phyloP scores from a whole-genome alignment of 1,140 invertebrate genomes.

The Phymorhynchus buccinoides region DNA sequence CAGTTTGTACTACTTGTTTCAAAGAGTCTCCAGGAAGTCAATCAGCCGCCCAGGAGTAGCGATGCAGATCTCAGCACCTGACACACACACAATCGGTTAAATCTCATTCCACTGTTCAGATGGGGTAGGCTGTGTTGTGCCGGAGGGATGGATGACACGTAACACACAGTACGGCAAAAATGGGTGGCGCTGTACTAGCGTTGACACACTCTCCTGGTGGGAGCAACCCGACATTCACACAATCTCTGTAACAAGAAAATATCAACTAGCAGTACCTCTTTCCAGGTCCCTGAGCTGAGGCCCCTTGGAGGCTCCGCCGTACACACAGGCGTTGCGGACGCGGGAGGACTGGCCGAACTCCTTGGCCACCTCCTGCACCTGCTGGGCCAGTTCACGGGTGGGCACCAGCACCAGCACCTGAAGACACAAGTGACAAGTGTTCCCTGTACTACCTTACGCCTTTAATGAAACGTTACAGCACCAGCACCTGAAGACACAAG shows the following conservation, averaged over 20 bases:
- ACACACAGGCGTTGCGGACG: constrained; percentile 92
- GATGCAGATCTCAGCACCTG: constrained; percentile 75
- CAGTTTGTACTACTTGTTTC: too few relatives aligned
- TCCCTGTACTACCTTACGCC: neutral
- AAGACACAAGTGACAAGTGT: constrained; percentile 26
- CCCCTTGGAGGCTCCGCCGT: constrained; percentile 95
- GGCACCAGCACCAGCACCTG: constrained; percentile 87
- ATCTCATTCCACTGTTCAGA: neutral
- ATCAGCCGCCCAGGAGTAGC: constrained; percentile 94
- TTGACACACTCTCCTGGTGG: too few relatives aligned
- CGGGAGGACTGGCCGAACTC: constrained; percentile 90
- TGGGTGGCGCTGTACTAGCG: too few relatives aligned
- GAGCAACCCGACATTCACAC: too few relatives aligned
- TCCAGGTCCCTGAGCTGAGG: constrained; percentile 88
- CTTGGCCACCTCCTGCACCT: constrained; percentile 92
- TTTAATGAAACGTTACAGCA: neutral
- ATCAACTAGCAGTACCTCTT: constrained; percentile 77
- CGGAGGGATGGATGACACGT: too few relatives aligned
- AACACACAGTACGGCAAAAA: too few relatives aligned
- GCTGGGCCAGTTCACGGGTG: constrained; percentile 95
- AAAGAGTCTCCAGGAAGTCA: constrained; percentile 89
- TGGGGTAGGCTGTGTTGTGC: neutral
- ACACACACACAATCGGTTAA: constrained; percentile 18
- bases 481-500: neutral
- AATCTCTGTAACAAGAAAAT: neutral